Evolutionary conservation across 2,797 vertebrate genomes (phyloP).

Genomic region (Momotus momota): DNA sequence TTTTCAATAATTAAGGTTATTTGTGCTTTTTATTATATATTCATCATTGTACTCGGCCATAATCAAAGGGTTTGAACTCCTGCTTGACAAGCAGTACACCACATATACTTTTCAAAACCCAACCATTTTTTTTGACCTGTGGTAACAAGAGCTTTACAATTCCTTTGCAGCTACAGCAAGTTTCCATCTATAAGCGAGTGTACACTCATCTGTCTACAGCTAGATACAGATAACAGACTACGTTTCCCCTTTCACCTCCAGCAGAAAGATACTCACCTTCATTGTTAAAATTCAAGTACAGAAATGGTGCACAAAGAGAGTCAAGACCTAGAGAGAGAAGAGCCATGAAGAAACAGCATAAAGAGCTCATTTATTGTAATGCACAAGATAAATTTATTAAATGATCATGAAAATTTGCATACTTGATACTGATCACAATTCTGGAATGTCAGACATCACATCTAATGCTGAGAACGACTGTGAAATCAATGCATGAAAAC

Average conservation of each 20-base stretch:
- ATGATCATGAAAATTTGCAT: not conserved
- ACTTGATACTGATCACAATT: not conserved
- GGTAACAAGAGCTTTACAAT: not conserved
- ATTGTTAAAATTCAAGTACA: constrained; percentile 98
- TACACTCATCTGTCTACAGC: not conserved
- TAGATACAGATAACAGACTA: not conserved
- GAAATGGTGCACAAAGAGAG: constrained; percentile 96
- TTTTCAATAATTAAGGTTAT: not conserved
- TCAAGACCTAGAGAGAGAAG: constrained; percentile 87
- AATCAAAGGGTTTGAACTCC: not conserved
- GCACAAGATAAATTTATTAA: not conserved
- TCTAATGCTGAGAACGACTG: not conserved
- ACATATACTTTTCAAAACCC: not conserved
- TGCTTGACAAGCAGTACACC: not conserved
- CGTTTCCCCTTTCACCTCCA: not conserved
- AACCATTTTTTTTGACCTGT: not conserved
- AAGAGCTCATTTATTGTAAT: not conserved
- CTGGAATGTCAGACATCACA: not conserved
- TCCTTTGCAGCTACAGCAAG: not conserved
- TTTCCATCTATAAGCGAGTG: not conserved
- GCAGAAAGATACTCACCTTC: constrained; percentile 84
- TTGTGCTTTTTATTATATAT: not conserved
- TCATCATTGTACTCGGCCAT: not conserved
- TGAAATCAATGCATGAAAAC: not conserved
- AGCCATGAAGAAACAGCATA: not conserved